Evolutionary conservation across 2,888 invertebrate species (phyloP).

Genomic region (Melinaea marsaeus): DNA sequence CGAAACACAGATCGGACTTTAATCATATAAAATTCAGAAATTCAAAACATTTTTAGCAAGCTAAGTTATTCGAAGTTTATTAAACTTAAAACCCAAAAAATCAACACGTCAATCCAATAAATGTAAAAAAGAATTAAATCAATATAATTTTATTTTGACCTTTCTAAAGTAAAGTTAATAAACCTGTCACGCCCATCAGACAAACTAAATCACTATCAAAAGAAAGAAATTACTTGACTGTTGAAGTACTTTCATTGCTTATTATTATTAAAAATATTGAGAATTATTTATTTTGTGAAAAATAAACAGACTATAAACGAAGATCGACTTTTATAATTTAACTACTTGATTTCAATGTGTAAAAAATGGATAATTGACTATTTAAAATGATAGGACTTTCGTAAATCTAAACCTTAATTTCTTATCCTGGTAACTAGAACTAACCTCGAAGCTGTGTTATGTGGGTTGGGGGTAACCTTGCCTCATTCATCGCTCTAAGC

Average conservation of each 20-base stretch:
- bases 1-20: too few relatives aligned
- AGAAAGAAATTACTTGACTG: not conserved
- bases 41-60: too few relatives aligned
- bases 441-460: slow-evolving; percentile 23
- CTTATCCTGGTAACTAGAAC: slow-evolving; percentile 3
- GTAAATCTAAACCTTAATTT: not conserved
- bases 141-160: too few relatives aligned
- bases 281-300: not conserved
- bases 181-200: not conserved
- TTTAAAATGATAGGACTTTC: not conserved
- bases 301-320: not conserved
- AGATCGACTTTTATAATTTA: too few relatives aligned
- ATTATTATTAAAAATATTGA: not conserved
- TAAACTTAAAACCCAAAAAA: too few relatives aligned
- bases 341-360: too few relatives aligned
- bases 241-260: slow-evolving; percentile 1
- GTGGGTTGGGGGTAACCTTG: slow-evolving; percentile 20
- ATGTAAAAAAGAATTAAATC: too few relatives aligned
- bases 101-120: too few relatives aligned
- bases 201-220: not conserved
- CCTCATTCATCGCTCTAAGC: slow-evolving; percentile 28
- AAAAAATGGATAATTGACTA: too few relatives aligned
- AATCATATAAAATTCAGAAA: too few relatives aligned
- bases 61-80: too few relatives aligned
- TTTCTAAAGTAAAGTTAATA: not conserved